Evolutionary conservation across 2,113 vertebrate genomes (phyloP).

Genomic region (Lonchura striata): DNA sequence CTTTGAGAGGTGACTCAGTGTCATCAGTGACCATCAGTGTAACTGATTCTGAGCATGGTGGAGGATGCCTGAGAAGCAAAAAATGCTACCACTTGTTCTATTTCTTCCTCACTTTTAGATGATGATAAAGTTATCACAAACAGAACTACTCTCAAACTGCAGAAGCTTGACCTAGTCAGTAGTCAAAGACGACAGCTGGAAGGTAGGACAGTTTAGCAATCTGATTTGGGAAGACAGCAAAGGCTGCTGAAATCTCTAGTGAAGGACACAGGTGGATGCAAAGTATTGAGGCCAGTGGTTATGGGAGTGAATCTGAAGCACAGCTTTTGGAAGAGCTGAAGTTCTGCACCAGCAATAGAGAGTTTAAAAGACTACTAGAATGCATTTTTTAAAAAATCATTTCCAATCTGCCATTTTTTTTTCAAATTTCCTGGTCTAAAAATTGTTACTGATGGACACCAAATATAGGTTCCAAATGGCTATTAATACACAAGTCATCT

Average conservation of each 20-base stretch:
- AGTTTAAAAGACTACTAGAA: background rate
- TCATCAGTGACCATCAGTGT: background rate
- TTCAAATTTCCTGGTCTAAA: background rate
- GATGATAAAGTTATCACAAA: background rate
- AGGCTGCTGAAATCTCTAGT: background rate
- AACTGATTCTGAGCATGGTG: background rate
- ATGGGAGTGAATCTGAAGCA: background rate
- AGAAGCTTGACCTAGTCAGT: background rate
- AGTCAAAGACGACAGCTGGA: background rate
- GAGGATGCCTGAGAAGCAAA: background rate
- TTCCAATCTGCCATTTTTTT: background rate
- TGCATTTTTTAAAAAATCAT: fast-evolving
- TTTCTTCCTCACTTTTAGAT: background rate
- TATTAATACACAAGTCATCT: background rate
- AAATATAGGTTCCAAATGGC: background rate
- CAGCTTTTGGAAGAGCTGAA: background rate
- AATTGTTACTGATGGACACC: background rate
- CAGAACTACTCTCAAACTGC: background rate
- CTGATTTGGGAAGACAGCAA: background rate
- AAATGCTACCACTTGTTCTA: background rate
- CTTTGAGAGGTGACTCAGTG: background rate
- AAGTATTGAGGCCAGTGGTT: background rate
- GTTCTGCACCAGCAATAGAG: background rate
- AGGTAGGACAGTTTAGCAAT: background rate
- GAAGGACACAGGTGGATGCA: background rate